Conservation (phyloP, 2,113 vertebrate genomes). For the Xiphias gladius region DNA sequence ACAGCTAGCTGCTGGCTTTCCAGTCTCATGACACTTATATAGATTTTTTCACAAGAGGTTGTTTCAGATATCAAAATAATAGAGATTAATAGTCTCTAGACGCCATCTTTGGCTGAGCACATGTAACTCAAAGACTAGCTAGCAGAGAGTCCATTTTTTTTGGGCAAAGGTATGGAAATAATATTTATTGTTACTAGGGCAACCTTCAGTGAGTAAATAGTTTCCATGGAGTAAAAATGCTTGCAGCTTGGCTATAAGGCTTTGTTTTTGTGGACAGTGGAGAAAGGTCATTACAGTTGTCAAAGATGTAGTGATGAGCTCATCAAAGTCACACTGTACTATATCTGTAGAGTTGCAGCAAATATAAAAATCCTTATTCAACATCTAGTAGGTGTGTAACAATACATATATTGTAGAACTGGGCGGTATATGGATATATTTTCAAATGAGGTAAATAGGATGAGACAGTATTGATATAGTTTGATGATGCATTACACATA, state of each 20-base stretch:
- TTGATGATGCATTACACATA: too few relatives aligned
- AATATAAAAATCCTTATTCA: not conserved
- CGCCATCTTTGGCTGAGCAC: slow-evolving; percentile 2
- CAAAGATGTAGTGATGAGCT: not conserved
- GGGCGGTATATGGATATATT: too few relatives aligned
- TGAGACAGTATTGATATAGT: too few relatives aligned
- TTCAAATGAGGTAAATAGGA: too few relatives aligned
- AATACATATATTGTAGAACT: not conserved
- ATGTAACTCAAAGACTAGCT: not conserved
- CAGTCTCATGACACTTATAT: not conserved
- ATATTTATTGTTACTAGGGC: not conserved
- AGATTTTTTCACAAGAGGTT: not conserved
- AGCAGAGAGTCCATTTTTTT: slow-evolving; percentile 1
- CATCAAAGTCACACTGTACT: not conserved
- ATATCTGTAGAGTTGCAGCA: not conserved
- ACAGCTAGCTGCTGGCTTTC: not conserved
- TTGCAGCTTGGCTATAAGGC: not conserved
- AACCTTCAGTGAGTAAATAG: not conserved
- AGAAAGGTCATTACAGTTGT: not conserved
- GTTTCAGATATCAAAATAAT: not conserved
- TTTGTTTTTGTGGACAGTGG: not conserved
- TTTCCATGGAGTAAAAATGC: not conserved
- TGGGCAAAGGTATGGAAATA: not conserved
- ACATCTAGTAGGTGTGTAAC: not conserved
- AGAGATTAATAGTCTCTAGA: not conserved